Evolutionary conservation across 2,113 vertebrate species (phyloP).

Genomic region (Calonectris borealis): DNA sequence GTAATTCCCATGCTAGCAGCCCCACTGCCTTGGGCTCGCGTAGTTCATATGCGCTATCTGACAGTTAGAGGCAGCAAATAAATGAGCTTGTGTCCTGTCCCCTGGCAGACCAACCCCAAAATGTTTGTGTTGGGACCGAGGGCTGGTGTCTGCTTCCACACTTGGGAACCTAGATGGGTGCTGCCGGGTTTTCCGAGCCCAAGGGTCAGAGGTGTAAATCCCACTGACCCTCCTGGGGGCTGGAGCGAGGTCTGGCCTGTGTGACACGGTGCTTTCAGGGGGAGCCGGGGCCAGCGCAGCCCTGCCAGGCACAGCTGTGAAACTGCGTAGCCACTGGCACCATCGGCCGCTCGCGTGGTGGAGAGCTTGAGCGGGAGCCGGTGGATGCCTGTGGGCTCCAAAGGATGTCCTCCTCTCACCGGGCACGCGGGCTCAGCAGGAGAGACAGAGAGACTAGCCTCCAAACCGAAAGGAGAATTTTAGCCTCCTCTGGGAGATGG

Average conservation of each 20-base stretch:
- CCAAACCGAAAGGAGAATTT: not conserved
- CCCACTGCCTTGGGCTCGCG: not conserved
- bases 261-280: fast-evolving
- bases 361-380: not conserved
- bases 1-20: not conserved
- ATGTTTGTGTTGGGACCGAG: not conserved
- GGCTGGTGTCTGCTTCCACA: not conserved
- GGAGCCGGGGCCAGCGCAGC: not conserved
- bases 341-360: fast-evolving
- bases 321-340: not conserved
- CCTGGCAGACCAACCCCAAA: not conserved
- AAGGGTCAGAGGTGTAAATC: not conserved
- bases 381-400: not conserved
- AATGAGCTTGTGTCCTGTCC: not conserved
- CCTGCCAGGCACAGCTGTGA: not conserved
- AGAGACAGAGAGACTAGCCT: not conserved
- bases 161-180: not conserved
- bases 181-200: not conserved
- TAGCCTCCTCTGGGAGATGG: not conserved
- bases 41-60: not conserved
- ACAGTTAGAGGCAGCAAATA: not conserved
- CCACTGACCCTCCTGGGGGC: not conserved
- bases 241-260: not conserved
- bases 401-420: not conserved
- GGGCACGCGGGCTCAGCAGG: fast-evolving